These are phyloP conservation scores for Anguilla pacifica DNA, from an alignment of 2,797 vertebrate species.

Conservation along the genomic window DNA sequence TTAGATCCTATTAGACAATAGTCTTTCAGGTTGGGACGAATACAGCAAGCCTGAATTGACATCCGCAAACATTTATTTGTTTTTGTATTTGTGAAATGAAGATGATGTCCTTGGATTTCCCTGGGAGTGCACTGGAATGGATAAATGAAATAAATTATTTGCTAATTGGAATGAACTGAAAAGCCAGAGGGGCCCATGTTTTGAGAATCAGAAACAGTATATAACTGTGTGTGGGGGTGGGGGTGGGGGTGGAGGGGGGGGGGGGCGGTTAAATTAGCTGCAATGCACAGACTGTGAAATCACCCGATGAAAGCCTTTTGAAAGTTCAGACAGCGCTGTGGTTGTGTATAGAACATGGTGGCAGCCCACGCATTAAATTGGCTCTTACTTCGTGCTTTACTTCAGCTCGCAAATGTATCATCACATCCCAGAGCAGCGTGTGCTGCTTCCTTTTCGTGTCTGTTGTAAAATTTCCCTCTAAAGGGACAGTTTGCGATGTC, in stretches of 20 bases:
- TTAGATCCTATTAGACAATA: background rate
- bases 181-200: conserved; percentile 12
- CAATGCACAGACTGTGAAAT: conserved; percentile 62
- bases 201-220: conserved; percentile 48
- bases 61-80: background rate
- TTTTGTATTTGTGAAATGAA: background rate
- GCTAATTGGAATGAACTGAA: background rate
- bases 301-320: conserved; percentile 62
- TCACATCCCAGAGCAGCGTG: too few species aligned
- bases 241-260: conserved; percentile 54
- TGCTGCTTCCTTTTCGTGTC: too few species aligned
- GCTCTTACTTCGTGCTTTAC: too few species aligned
- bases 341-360: background rate
- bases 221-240: conserved; percentile 47
- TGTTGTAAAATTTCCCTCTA: too few species aligned
- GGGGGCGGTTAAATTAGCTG: conserved; percentile 62
- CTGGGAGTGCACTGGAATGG: conserved; percentile 7
- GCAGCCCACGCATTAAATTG: background rate
- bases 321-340: conserved; percentile 39
- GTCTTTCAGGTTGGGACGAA: conserved; percentile 44
- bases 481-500: too few species aligned
- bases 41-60: conserved; percentile 46
- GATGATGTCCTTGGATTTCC: background rate
- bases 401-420: too few species aligned
- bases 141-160: background rate